Evolutionary conservation across 2,888 invertebrate species (phyloP).

Genomic region (Callimorpha dominula): DNA sequence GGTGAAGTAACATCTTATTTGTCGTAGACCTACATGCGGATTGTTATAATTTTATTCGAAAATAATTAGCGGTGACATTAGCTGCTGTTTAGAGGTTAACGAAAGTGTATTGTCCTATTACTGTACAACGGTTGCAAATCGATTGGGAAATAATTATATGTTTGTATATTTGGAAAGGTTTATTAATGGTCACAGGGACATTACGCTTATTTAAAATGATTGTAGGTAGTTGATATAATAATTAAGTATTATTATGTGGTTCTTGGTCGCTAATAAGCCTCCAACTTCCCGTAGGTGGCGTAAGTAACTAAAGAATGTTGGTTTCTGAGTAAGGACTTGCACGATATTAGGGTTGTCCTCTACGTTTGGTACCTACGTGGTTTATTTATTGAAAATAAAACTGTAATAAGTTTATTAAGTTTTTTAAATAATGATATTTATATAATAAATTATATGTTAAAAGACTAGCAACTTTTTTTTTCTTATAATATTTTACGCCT

Average conservation of each 20-base stretch:
- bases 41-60: slow-evolving; percentile 40
- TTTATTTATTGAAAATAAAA: neutral
- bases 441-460: neutral
- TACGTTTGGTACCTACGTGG: neutral
- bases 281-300: slow-evolving; percentile 9
- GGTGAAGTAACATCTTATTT: slow-evolving; percentile 48
- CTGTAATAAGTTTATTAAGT: neutral
- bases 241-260: slow-evolving; percentile 20
- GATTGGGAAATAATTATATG: slow-evolving; percentile 44
- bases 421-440: neutral
- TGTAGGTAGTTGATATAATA: slow-evolving; percentile 24
- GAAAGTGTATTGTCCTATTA: slow-evolving; percentile 53
- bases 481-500: too few relatives aligned
- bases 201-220: slow-evolving; percentile 17
- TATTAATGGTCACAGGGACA: slow-evolving; percentile 31
- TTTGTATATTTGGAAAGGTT: slow-evolving; percentile 39
- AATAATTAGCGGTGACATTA: slow-evolving; percentile 45
- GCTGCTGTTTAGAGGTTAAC: slow-evolving; percentile 49
- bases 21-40: slow-evolving; percentile 39
- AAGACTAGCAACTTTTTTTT: neutral
- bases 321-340: neutral
- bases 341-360: neutral
- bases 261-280: slow-evolving; percentile 12
- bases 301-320: slow-evolving; percentile 14
- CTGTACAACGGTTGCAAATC: slow-evolving; percentile 43